phyloP scores from a whole-genome alignment of 1,140 invertebrate genomes.

The Ostrea edulis region DNA sequence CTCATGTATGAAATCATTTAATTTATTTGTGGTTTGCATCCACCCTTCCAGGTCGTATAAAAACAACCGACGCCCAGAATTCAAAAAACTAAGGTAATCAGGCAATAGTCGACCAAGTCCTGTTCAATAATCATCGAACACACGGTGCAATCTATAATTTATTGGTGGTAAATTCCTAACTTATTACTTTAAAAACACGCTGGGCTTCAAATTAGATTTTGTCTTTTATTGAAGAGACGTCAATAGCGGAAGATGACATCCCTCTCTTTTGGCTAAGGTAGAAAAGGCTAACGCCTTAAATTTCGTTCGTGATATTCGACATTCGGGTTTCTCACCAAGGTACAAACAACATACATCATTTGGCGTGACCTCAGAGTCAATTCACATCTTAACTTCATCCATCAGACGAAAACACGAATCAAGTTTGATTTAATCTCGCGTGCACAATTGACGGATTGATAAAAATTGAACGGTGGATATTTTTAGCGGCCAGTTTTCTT shows the following conservation, averaged over 20 bases:
- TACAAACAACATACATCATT: slow-evolving; percentile 29
- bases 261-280: not conserved
- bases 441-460: slow-evolving; percentile 34
- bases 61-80: not conserved
- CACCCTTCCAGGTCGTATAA: slow-evolving; percentile 11
- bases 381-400: slow-evolving; percentile 13
- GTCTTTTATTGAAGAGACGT: not conserved
- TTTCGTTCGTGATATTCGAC: not conserved
- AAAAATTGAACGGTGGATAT: slow-evolving; percentile 32
- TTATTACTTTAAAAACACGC: not conserved
- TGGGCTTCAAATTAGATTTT: not conserved
- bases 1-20: not conserved
- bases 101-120: not conserved
- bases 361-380: slow-evolving; percentile 14
- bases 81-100: not conserved
- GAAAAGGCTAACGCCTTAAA: not conserved
- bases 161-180: slow-evolving; percentile 23
- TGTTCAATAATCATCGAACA: not conserved
- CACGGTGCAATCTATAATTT: slow-evolving; percentile 23
- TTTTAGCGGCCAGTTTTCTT: slow-evolving; percentile 21
- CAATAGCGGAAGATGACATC: not conserved
- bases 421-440: slow-evolving; percentile 35
- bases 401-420: slow-evolving; percentile 7
- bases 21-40: not conserved
- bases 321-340: not conserved